phyloP scores from a whole-genome alignment of 2,113 vertebrate genomes.

The Crotalus tigris region DNA sequence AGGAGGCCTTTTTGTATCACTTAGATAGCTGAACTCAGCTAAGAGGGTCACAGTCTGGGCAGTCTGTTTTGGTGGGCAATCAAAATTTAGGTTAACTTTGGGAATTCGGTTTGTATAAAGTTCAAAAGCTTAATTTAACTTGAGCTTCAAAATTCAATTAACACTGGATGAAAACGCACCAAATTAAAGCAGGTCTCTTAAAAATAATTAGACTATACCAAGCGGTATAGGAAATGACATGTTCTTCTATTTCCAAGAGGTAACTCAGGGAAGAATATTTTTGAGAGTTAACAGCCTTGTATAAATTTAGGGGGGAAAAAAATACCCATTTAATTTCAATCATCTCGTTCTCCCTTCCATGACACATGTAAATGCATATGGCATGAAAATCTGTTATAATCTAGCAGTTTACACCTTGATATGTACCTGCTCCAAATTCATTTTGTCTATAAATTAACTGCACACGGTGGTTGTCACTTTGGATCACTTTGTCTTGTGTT shows the following conservation, averaged over 20 bases:
- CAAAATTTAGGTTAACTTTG: conserved; percentile 2
- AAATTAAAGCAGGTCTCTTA: not conserved
- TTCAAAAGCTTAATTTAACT: conserved; percentile 1
- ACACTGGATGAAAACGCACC: conserved; percentile 19
- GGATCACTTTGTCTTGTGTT: conserved; percentile 61
- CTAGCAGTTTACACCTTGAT: conserved; percentile 67
- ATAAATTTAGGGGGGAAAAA: conserved; percentile 28
- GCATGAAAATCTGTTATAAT: conserved; percentile 67
- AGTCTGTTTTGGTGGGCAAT: not conserved
- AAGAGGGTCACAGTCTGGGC: not conserved
- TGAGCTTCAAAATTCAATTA: not conserved
- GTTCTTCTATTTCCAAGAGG: conserved; percentile 4
- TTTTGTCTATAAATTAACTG: conserved; percentile 68
- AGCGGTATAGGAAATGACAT: not conserved
- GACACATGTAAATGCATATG: conserved; percentile 66
- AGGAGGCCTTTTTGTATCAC: not conserved
- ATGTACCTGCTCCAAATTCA: conserved; percentile 68
- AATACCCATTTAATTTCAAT: conserved; percentile 37
- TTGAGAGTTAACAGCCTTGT: conserved; percentile 26
- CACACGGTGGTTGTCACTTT: conserved; percentile 64
- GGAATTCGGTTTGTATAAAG: not conserved
- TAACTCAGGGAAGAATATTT: conserved; percentile 45
- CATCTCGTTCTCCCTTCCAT: conserved; percentile 31
- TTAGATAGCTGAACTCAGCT: not conserved
- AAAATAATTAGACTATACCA: conserved; percentile 27